Base-by-base conservation (phyloP, 2,888 invertebrate species). In the Machimus atricapillus region DNA sequence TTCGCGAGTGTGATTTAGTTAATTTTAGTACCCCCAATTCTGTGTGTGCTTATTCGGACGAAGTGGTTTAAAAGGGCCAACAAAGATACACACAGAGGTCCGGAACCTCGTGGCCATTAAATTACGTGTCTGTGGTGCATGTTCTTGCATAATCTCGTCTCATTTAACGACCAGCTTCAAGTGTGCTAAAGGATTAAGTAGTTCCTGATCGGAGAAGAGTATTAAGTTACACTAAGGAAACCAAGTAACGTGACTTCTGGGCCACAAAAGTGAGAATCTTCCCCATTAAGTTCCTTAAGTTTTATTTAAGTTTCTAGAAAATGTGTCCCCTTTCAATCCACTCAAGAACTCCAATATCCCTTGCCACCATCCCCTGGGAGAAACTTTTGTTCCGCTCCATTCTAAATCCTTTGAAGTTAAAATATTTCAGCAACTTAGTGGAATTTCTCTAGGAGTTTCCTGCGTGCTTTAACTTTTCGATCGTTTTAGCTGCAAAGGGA, bases 121-220 rank as follows among this genome's bases (percentile, higher is more conserved):
- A 46, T 37, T 76, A n/a, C 76, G 37, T 76, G 37, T 76, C 34
- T 34, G 76, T 76, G 76, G 12, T 79, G 79, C 79, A 79, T 79
- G 79, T 27, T 19, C 23, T 19, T 79, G 79, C 79, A 79, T 79
- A 76, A 76, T 76, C 37, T 76, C n/a, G 4, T 14, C 23, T 66
- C 8, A 66, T 66, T 37, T 52, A 23, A 43, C 79, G 46, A 79
- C 16, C 27, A 23, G 46, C 27, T 79, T 23, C 46, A 46, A 79
- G 43, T 46, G 27, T 79, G 79, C 79, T 27, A 79, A 79, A 46
- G 79, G 79, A 79, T 79, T 79, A 79, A 79, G 79, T 52, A 46
- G 43, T 79, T 79, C 46, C 52, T 27, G 43, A 27, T 76, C 37
- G 3, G 76, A 74, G 76, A 37, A 76, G 66, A 23, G 66, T 23